These are phyloP conservation scores for Tychaedon coryphoeus DNA, from an alignment of 2,113 vertebrate genomes.

Conservation along the genomic window DNA sequence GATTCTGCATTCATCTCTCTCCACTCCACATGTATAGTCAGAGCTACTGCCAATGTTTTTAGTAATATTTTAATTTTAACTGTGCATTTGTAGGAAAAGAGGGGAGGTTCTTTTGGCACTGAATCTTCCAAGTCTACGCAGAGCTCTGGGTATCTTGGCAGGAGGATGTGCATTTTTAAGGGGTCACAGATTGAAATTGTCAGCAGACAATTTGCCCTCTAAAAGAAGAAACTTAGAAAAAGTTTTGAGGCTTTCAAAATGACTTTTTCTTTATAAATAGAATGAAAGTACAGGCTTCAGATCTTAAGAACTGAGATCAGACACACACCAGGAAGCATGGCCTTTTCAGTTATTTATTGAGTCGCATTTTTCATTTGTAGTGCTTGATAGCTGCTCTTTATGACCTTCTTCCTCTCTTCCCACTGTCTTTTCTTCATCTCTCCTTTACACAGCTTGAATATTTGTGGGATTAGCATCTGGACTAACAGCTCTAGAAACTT, in stretches of 20 bases:
- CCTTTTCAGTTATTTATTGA: slow-evolving; percentile 60
- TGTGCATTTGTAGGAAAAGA: neutral
- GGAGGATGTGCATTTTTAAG: slow-evolving; percentile 34
- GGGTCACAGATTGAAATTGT: slow-evolving; percentile 22
- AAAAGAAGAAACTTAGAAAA: neutral
- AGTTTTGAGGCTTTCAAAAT: neutral
- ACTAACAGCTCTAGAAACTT: neutral
- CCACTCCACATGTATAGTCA: neutral
- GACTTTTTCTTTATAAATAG: slow-evolving; percentile 21
- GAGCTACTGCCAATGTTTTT: neutral
- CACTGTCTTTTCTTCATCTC: neutral
- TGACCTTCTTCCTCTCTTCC: neutral
- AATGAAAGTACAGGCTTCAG: neutral
- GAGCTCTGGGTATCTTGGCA: slow-evolving; percentile 15
- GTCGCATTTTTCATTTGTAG: slow-evolving; percentile 53
- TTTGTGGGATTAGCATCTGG: neutral
- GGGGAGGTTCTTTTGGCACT: neutral
- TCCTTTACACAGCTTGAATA: neutral
- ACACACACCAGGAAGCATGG: neutral
- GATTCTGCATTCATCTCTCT: neutral
- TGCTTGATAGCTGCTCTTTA: slow-evolving; percentile 22
- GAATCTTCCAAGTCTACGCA: neutral
- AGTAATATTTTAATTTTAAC: neutral
- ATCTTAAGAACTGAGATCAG: neutral
- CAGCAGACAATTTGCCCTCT: neutral